Evolutionary conservation across 1,140 invertebrate species (phyloP).

Genomic region (Anagrus nilaparvatae): DNA sequence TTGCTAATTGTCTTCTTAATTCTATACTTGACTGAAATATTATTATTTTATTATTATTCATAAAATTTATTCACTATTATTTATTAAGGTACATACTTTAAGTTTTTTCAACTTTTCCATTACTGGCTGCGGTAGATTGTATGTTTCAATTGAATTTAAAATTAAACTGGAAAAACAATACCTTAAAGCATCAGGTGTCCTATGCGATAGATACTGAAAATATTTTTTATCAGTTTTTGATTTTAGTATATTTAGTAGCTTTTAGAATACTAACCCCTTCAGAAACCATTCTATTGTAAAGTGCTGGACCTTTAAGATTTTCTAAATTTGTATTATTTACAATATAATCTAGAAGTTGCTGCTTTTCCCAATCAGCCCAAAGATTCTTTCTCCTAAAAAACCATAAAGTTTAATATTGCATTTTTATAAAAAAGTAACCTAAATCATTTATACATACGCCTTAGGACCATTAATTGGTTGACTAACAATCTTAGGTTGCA

Average conservation of each 20-base stretch:
- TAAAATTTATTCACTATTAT: too few species aligned
- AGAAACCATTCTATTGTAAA: constrained; percentile 8
- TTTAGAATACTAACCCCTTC: constrained; percentile 11
- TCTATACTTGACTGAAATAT: too few species aligned
- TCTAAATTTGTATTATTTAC: constrained; percentile 8
- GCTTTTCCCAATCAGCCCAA: constrained; percentile 13
- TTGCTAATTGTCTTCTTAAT: too few species aligned
- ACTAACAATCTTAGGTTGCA: too few species aligned
- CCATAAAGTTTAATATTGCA: too few species aligned
- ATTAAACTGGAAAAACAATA: constrained; percentile 11
- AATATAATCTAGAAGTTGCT: constrained; percentile 10
- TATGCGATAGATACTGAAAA: constrained; percentile 11
- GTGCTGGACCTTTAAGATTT: constrained; percentile 6
- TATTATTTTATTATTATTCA: too few species aligned
- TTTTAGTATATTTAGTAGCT: too few species aligned
- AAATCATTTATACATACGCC: too few species aligned
- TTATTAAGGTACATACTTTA: constrained; percentile 1
- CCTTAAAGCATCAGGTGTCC: constrained; percentile 10
- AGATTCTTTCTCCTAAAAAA: too few species aligned
- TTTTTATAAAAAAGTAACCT: too few species aligned
- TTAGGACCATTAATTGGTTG: too few species aligned
- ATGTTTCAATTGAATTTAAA: constrained; percentile 3
- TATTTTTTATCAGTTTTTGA: too few species aligned
- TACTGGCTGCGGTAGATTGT: constrained; percentile 9
- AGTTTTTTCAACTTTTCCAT: constrained; percentile 8